Evolutionary conservation across 2,888 invertebrate genomes (phyloP), one percentile per base, ranked within the genome.

Genomic region (Pseudolycoriella hygida): DNA sequence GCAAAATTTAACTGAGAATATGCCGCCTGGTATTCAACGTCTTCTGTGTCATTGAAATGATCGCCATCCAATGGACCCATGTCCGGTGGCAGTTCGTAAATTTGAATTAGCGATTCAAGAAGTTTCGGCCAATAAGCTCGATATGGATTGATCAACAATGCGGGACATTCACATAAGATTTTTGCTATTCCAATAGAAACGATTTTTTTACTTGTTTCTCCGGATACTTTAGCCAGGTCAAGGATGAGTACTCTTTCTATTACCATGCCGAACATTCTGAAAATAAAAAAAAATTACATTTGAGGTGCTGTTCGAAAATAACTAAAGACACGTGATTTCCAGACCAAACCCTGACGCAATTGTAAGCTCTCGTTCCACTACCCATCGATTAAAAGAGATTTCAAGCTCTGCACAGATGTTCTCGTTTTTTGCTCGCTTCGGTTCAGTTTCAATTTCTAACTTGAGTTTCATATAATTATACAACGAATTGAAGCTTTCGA

Each of bases 261-360:
- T 44, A 98, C 86, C 94, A 96, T 96, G 19, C 80, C 80, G 70
- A 96, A 97, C 85, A 98, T 87, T 55, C 88, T 85, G 56, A 50
- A 53, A 55, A 51, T 15, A 50, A 47, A 54, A 55, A 46, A 43
- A 50, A 5, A 17, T 14, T 39, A 37, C n/a, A n/a, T n/a, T n/a
- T n/a, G n/a, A n/a, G n/a, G n/a, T n/a, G n/a, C n/a, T 31, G 11
- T n/a, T n/a, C n/a, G n/a, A n/a, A n/a, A n/a, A n/a, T n/a, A n/a
- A n/a, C n/a, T n/a, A n/a, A n/a, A n/a, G n/a, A n/a, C n/a, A n/a
- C n/a, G n/a, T n/a, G n/a, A n/a, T n/a, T n/a, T n/a, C n/a, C n/a
- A n/a, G n/a, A n/a, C n/a, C n/a, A n/a, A n/a, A n/a, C n/a, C n/a
- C n/a, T n/a, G n/a, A n/a, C n/a, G n/a, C n/a, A n/a, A n/a, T n/a